Percentiles rank a stretch among this genome's conserved stretches.
Conservation (phyloP, 1,140 invertebrate species). For the Trachymyrmex septentrionalis region DNA sequence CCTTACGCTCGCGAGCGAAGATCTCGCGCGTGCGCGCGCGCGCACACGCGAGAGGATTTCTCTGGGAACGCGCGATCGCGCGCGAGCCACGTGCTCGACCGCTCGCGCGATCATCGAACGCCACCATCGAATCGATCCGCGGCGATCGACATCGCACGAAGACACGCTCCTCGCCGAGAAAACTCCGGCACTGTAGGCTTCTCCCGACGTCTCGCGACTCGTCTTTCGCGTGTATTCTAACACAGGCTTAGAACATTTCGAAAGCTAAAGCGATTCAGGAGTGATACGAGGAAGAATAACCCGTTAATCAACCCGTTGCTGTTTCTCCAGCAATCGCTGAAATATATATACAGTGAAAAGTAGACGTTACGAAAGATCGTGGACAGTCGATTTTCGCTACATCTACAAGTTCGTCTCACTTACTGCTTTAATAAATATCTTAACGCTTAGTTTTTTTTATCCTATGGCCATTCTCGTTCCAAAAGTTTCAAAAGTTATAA, state of each 20-base stretch:
- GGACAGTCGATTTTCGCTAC: neutral
- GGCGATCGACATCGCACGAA: neutral
- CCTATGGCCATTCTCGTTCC: neutral
- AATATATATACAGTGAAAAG: neutral
- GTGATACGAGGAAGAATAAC: neutral
- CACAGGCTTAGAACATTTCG: neutral
- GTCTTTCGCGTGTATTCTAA: neutral
- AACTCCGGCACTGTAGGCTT: neutral
- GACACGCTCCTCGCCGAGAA: neutral
- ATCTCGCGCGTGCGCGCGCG: slow-evolving; percentile 41
- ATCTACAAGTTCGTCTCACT: neutral
- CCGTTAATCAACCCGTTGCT: slow-evolving; percentile 1
- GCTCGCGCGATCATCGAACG: neutral
- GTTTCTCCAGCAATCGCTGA: neutral
- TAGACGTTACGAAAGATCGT: neutral
- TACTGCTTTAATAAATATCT: slow-evolving; percentile 2
- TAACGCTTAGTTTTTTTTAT: neutral
- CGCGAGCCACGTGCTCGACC: slow-evolving; percentile 47
- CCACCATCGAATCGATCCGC: slow-evolving; percentile 18
- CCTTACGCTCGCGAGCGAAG: slow-evolving; percentile 78
- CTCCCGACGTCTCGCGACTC: neutral
- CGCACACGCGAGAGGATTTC: slow-evolving; percentile 34
- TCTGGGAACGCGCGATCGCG: slow-evolving; percentile 44
- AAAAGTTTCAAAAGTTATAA: neutral
- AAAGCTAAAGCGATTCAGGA: neutral